phyloP scores from a whole-genome alignment of 2,797 vertebrate species.

The Xiphophorus birchmanni region DNA sequence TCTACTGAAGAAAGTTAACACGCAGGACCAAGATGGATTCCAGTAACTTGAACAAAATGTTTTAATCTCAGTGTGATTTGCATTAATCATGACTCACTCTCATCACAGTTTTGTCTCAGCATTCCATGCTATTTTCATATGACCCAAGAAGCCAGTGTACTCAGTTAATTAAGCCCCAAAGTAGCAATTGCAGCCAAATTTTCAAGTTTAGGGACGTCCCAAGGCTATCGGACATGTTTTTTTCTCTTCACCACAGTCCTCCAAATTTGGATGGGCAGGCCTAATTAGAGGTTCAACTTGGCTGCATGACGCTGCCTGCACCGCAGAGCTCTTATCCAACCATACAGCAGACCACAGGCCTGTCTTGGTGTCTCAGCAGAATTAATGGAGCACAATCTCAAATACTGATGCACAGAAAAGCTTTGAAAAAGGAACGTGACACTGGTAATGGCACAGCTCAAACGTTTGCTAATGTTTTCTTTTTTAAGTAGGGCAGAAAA shows the following conservation, averaged over 20 bases:
- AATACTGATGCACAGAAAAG: conserved; percentile 49
- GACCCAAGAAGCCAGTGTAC: conserved; percentile 50
- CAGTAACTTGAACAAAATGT: background rate
- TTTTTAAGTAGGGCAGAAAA: conserved; percentile 7
- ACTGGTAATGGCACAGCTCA: conserved; percentile 45
- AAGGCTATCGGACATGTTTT: conserved; percentile 55
- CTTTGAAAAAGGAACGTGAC: conserved; percentile 7
- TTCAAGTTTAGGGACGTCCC: conserved; percentile 61
- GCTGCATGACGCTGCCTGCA: conserved; percentile 60
- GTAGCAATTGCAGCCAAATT: conserved; percentile 66
- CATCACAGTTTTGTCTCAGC: conserved; percentile 45
- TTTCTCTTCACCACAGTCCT: conserved; percentile 53
- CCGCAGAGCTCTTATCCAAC: conserved; percentile 48
- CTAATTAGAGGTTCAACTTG: conserved; percentile 74
- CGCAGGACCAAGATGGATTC: background rate
- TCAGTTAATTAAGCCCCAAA: conserved; percentile 70
- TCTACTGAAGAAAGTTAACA: conserved; percentile 8
- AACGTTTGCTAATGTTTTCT: conserved; percentile 19
- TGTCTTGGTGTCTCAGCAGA: conserved; percentile 58
- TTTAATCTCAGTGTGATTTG: conserved; percentile 34
- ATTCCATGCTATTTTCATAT: conserved; percentile 57
- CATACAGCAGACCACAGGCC: conserved; percentile 60
- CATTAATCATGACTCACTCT: conserved; percentile 58
- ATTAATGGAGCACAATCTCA: conserved; percentile 47
- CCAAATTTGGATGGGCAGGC: conserved; percentile 65